A percentile compares a stretch with the other conserved stretches of the same genome.
Conservation (phyloP, 2,888 invertebrate genomes). For the Agonopterix alstromeriana region DNA sequence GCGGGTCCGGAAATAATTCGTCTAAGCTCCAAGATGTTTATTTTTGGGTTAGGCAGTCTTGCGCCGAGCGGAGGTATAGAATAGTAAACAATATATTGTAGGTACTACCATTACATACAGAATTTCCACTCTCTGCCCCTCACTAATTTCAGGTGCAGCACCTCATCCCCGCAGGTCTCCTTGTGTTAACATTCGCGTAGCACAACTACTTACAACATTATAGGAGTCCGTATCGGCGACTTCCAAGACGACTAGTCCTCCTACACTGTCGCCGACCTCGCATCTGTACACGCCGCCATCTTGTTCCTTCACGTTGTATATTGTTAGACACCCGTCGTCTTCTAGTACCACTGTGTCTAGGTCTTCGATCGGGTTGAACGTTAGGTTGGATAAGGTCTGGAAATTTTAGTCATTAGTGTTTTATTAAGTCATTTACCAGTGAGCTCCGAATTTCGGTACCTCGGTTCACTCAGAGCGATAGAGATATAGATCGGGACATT, state of each 20-base stretch:
- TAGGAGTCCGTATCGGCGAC: constrained; percentile 59
- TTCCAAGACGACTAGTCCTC: constrained; percentile 64
- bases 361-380: constrained; percentile 20
- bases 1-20: too few species aligned
- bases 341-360: constrained; percentile 26
- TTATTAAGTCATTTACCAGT: too few species aligned
- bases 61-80: too few species aligned
- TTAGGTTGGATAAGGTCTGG: constrained; percentile 18
- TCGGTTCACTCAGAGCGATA: too few species aligned
- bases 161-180: not conserved
- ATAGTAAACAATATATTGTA: too few species aligned
- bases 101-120: too few species aligned
- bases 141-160: too few species aligned
- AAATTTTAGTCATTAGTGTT: not conserved
- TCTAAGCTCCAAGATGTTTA: too few species aligned
- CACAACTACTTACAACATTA: constrained; percentile 31
- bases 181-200: not conserved
- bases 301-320: constrained; percentile 63
- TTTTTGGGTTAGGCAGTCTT: too few species aligned
- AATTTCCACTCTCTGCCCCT: too few species aligned
- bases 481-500: too few species aligned
- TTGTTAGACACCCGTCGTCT: constrained; percentile 58
- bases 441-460: too few species aligned
- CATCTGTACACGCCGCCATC: constrained; percentile 78
- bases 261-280: constrained; percentile 40